Evolutionary conservation across 2,888 invertebrate species (phyloP).

Genomic region (Nezara viridula): DNA sequence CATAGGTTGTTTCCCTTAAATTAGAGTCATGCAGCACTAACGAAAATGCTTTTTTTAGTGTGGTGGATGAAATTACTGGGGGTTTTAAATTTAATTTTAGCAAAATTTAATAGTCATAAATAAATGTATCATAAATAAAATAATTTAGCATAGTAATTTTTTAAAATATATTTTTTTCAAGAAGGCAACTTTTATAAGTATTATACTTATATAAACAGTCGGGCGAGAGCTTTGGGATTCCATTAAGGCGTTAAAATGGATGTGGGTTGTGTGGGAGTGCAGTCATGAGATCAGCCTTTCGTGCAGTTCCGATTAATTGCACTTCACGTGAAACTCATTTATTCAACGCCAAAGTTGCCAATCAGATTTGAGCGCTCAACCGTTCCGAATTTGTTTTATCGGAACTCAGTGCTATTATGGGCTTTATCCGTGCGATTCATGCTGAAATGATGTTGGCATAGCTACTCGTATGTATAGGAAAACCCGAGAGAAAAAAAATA

Average conservation of each 20-base stretch:
- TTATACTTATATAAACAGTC: background rate
- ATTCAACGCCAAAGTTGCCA: background rate
- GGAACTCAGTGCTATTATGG: background rate
- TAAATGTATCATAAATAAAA: no score
- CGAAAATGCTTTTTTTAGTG: no score
- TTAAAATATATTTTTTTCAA: no score
- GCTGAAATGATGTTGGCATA: background rate
- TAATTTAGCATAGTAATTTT: no score
- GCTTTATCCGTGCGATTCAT: background rate
- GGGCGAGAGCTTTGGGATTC: background rate
- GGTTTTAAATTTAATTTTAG: no score
- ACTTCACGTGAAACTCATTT: constrained; percentile 18
- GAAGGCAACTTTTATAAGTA: no score
- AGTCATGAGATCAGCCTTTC: background rate
- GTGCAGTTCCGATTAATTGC: constrained; percentile 8
- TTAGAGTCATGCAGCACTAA: no score
- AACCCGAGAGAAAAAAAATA: no score
- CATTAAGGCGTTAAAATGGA: background rate
- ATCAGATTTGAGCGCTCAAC: background rate
- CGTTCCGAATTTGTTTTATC: constrained; percentile 9
- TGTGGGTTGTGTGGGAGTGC: background rate
- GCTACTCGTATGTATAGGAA: no score
- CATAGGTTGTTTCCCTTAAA: no score
- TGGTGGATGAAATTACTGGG: no score
- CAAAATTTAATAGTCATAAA: no score